A percentile compares a stretch with the other conserved stretches of the same genome.
Conservation (phyloP, 1,140 invertebrate species). For the Drosophila ironensis region DNA sequence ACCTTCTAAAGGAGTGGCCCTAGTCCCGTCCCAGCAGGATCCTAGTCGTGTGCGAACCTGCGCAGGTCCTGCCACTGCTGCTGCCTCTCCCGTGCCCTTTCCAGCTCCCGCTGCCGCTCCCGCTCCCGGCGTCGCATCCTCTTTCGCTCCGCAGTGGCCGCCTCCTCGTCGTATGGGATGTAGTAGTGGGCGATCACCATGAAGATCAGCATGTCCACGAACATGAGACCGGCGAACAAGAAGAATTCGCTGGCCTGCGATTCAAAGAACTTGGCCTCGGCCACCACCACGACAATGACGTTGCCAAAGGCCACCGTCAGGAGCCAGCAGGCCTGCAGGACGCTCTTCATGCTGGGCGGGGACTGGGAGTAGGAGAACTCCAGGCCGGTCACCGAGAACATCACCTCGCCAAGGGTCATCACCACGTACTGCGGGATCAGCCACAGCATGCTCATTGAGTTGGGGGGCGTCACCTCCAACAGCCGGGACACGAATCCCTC, state of each 20-base stretch:
- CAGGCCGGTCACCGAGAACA: slow-evolving; percentile 95
- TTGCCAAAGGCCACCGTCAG: slow-evolving; percentile 96
- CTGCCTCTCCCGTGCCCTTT: background rate
- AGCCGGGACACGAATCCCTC: slow-evolving; percentile 20
- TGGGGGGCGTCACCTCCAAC: slow-evolving; percentile 85
- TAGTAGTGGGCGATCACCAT: slow-evolving; percentile 88
- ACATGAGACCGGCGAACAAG: slow-evolving; percentile 93
- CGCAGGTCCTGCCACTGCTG: too few species aligned
- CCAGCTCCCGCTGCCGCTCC: background rate
- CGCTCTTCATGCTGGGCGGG: slow-evolving; percentile 93
- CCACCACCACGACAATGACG: slow-evolving; percentile 93
- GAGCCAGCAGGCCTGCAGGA: slow-evolving; percentile 95
- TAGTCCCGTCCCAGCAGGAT: too few species aligned
- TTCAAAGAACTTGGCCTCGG: slow-evolving; percentile 75
- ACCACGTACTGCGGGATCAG: slow-evolving; percentile 93
- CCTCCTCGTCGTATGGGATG: slow-evolving; percentile 76
- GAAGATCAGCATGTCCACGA: slow-evolving; percentile 92
- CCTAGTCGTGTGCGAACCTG: too few species aligned
- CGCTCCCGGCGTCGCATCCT: background rate
- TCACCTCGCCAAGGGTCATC: slow-evolving; percentile 90
- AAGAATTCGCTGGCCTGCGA: slow-evolving; percentile 89
- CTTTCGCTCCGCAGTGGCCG: background rate
- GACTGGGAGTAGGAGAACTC: slow-evolving; percentile 96
- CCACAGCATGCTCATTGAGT: slow-evolving; percentile 90
- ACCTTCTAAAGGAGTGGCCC: too few species aligned